A percentile compares a stretch with the other conserved stretches of the same genome.
Conservation (phyloP, 53 echinoderm and acorn worm species). For the Holothuria leucospilota region DNA sequence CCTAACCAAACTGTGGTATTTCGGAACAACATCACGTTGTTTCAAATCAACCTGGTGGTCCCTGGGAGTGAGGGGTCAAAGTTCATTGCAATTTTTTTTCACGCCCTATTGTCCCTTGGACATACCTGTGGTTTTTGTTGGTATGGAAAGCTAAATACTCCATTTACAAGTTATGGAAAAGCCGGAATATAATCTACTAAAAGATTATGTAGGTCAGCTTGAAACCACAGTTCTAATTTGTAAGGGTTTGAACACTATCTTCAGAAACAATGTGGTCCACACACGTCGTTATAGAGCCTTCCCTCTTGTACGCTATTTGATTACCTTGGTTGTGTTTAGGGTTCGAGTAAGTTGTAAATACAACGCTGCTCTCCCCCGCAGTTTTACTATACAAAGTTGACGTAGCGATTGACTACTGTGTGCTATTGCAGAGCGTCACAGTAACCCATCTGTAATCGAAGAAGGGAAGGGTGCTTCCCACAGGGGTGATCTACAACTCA, state of each 20-base stretch:
- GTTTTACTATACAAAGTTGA: too few relatives aligned
- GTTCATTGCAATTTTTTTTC: conserved; percentile 16
- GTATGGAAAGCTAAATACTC: conserved; percentile 24
- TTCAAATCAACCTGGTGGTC: conserved; percentile 32
- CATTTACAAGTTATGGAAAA: conserved; percentile 3
- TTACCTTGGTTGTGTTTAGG: too few relatives aligned
- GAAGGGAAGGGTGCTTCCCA: too few relatives aligned
- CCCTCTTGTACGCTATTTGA: too few relatives aligned
- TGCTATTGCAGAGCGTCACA: too few relatives aligned
- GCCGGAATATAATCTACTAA: conserved; percentile 15
- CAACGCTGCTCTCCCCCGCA: too few relatives aligned
- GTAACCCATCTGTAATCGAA: too few relatives aligned
- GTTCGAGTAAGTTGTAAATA: too few relatives aligned
- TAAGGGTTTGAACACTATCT: neutral
- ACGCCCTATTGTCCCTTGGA: conserved; percentile 44
- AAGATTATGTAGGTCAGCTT: conserved; percentile 38
- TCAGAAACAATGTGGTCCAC: neutral
- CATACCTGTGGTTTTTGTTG: conserved; percentile 42
- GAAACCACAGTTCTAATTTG: conserved; percentile 36
- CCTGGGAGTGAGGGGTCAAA: conserved; percentile 38
- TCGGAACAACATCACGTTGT: conserved; percentile 9
- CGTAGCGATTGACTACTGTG: too few relatives aligned
- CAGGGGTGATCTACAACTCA: too few relatives aligned
- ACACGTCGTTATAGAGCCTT: too few relatives aligned
- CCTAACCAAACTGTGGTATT: neutral